phyloP scores from a whole-genome alignment of 2,888 invertebrate species.

The Callinectes sapidus region DNA sequence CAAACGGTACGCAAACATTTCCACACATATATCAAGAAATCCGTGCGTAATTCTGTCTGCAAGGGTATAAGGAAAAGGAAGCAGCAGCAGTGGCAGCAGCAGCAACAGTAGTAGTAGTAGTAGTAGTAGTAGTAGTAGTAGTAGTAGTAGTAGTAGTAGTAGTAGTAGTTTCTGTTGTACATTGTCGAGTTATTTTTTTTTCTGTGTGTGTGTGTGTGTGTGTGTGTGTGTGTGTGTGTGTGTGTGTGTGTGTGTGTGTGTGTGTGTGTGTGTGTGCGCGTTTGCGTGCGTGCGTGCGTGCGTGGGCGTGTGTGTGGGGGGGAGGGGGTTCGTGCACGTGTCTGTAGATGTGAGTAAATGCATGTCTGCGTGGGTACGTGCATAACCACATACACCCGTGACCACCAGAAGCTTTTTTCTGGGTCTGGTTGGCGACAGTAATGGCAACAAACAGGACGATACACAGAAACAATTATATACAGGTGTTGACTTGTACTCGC shows the following conservation, averaged over 20 bases:
- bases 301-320: neutral
- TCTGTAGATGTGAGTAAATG: neutral
- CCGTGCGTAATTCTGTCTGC: neutral
- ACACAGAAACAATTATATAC: slow-evolving; percentile 3
- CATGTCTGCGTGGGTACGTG: neutral
- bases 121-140: slow-evolving; percentile 1
- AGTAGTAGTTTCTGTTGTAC: neutral
- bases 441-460: neutral
- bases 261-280: neutral
- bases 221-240: too few relatives aligned
- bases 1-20: neutral
- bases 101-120: neutral
- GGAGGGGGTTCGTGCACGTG: neutral
- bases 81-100: neutral
- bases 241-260: neutral
- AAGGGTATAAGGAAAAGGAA: neutral
- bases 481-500: neutral
- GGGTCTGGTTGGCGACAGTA: neutral
- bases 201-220: too few relatives aligned
- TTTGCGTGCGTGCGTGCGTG: neutral
- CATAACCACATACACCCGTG: neutral
- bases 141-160: slow-evolving; percentile 1
- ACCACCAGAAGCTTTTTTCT: neutral
- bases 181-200: neutral
- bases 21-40: neutral